Evolutionary conservation across 2,797 vertebrate species (phyloP).

Genomic region (Helostoma temminkii): DNA sequence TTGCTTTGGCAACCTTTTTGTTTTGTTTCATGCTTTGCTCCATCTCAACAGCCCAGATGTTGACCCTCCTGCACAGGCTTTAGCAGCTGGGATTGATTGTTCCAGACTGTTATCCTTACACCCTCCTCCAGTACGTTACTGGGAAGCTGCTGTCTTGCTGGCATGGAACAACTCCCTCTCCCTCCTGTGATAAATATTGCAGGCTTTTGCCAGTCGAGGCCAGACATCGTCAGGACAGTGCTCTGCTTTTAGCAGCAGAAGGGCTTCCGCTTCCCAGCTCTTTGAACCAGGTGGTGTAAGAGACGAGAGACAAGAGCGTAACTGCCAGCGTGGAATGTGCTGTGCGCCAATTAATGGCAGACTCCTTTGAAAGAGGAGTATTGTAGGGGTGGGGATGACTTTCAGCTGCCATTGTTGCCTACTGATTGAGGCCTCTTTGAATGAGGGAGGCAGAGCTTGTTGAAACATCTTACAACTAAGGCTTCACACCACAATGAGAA

Average conservation of each 20-base stretch:
- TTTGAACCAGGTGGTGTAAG: constrained; percentile 62
- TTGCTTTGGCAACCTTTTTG: constrained; percentile 23
- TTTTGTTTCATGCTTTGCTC: constrained; percentile 23
- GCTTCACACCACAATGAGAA: constrained; percentile 31
- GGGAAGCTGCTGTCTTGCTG: constrained; percentile 53
- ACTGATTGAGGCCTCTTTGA: constrained; percentile 70
- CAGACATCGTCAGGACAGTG: constrained; percentile 81
- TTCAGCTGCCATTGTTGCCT: constrained; percentile 68
- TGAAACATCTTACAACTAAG: constrained; percentile 58
- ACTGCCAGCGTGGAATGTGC: constrained; percentile 75
- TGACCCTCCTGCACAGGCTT: constrained; percentile 48
- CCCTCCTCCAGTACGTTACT: constrained; percentile 51
- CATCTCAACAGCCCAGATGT: constrained; percentile 39
- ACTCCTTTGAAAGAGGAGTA: constrained; percentile 64
- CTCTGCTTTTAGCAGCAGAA: constrained; percentile 77
- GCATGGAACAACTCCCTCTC: constrained; percentile 58
- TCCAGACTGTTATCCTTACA: constrained; percentile 49
- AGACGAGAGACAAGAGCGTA: constrained; percentile 74
- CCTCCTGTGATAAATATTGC: constrained; percentile 79
- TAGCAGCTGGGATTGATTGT: constrained; percentile 70
- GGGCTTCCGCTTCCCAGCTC: constrained; percentile 70
- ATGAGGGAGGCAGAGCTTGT: constrained; percentile 60
- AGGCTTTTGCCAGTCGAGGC: constrained; percentile 69
- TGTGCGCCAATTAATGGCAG: constrained; percentile 69
- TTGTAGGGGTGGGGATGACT: constrained; percentile 72